phyloP scores from a whole-genome alignment of 2,113 vertebrate species.

The Saguinus imperator region DNA sequence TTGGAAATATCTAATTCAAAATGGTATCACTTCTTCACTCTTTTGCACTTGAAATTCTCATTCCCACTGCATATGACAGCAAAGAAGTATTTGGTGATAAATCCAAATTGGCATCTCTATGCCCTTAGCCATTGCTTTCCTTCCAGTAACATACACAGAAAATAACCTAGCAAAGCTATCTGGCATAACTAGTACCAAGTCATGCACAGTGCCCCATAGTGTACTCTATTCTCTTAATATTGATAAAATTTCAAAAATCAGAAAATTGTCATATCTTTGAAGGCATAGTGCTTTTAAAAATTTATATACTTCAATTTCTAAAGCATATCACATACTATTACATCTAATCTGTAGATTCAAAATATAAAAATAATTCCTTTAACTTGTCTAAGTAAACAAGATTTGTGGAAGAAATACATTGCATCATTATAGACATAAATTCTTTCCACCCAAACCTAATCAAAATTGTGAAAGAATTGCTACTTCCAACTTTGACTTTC shows the following conservation, averaged over 20 bases:
- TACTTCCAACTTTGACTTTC: not conserved
- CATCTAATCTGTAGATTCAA: not conserved
- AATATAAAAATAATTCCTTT: not conserved
- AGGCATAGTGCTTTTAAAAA: not conserved
- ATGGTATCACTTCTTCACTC: not conserved
- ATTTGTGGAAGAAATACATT: not conserved
- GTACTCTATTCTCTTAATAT: not conserved
- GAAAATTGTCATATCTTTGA: not conserved
- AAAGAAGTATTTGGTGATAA: not conserved
- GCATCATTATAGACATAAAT: not conserved
- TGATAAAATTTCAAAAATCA: not conserved
- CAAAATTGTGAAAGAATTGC: not conserved
- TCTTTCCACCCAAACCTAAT: not conserved
- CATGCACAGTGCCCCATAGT: no score
- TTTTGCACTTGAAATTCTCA: constrained; percentile 24
- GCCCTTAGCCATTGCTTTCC: not conserved
- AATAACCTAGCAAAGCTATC: not conserved
- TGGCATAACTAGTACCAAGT: not conserved
- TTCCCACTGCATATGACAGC: not conserved
- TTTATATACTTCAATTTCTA: not conserved
- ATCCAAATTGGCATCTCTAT: not conserved
- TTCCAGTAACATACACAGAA: not conserved
- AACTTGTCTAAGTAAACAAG: not conserved
- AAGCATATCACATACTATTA: not conserved
- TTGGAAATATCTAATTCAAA: not conserved